Evolutionary conservation across 2,888 invertebrate species (phyloP).

Genomic region (Heliconius sara): DNA sequence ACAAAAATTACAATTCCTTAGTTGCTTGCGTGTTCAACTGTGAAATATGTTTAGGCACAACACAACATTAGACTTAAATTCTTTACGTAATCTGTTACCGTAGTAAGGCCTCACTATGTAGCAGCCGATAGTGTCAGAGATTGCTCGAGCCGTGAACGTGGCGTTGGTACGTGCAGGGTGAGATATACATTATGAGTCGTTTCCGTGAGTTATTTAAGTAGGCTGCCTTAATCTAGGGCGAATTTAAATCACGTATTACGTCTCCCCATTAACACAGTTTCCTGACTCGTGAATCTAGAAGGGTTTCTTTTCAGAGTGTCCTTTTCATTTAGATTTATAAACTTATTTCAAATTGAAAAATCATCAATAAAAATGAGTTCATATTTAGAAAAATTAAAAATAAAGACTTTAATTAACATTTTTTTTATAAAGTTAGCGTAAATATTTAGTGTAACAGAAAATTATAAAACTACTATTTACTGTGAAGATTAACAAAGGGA

Average conservation of each 20-base stretch:
- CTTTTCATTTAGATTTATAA: conserved; percentile 21
- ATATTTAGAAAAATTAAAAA: neutral
- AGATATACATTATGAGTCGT: conserved; percentile 41
- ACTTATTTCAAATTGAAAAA: conserved; percentile 1
- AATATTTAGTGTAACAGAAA: conserved; percentile 8
- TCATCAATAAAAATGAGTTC: neutral
- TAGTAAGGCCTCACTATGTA: conserved; percentile 29
- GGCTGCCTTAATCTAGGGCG: conserved; percentile 50
- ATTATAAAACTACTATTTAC: conserved; percentile 29
- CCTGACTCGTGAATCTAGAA: conserved; percentile 32
- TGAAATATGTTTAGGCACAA: conserved; percentile 11
- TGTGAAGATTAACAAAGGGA: conserved; percentile 36
- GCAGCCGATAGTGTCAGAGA: conserved; percentile 34
- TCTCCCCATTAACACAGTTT: conserved; percentile 45
- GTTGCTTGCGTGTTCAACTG: neutral
- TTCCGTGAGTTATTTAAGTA: conserved; percentile 48
- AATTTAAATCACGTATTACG: conserved; percentile 49
- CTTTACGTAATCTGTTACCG: conserved; percentile 25
- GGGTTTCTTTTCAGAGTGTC: conserved; percentile 30
- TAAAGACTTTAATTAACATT: neutral
- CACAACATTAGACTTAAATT: conserved; percentile 20
- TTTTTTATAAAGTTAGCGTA: neutral
- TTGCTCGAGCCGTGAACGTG: conserved; percentile 41
- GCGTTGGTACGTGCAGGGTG: conserved; percentile 28
- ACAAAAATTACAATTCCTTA: neutral